phyloP scores from a whole-genome alignment of 2,797 vertebrate species.

The Scomberomorus guttatus region DNA sequence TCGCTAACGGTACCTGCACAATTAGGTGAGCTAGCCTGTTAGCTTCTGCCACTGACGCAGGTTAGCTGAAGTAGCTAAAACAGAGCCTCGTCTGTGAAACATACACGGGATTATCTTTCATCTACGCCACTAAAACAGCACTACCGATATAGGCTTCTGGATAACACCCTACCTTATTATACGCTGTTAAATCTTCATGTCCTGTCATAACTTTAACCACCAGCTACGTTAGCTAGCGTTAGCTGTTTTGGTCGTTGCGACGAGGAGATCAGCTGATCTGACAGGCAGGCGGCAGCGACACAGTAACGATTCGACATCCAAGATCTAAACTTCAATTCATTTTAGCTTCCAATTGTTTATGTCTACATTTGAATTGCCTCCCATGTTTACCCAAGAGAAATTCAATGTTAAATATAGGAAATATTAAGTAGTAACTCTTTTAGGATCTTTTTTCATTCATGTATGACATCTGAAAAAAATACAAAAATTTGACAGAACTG shows the following conservation, averaged over 20 bases:
- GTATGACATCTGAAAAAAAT: neutral
- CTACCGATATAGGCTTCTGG: accelerated
- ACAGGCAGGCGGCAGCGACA: neutral
- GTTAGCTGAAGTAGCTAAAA: constrained; percentile 46
- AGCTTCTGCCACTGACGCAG: constrained; percentile 69
- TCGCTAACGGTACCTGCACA: constrained; percentile 29
- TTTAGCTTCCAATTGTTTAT: neutral
- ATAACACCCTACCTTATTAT: constrained; percentile 49
- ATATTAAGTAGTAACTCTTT: no score
- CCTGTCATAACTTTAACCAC: constrained; percentile 45
- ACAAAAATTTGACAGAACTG: constrained; percentile 16
- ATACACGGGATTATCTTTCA: no score
- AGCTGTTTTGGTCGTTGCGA: constrained; percentile 50
- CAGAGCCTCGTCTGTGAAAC: neutral
- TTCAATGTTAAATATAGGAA: neutral
- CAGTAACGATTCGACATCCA: neutral
- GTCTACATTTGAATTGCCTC: neutral
- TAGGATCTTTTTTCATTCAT: no score
- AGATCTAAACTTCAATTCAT: neutral
- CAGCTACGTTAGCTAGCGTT: constrained; percentile 53
- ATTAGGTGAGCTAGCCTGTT: constrained; percentile 55
- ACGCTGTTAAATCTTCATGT: constrained; percentile 2
- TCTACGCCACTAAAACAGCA: accelerated
- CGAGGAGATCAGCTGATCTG: constrained; percentile 70
- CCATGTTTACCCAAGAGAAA: neutral